Percentiles rank a stretch among this genome's conserved stretches.
Conservation (phyloP, 2,797 vertebrate genomes). For the Sebastes nivosus region DNA sequence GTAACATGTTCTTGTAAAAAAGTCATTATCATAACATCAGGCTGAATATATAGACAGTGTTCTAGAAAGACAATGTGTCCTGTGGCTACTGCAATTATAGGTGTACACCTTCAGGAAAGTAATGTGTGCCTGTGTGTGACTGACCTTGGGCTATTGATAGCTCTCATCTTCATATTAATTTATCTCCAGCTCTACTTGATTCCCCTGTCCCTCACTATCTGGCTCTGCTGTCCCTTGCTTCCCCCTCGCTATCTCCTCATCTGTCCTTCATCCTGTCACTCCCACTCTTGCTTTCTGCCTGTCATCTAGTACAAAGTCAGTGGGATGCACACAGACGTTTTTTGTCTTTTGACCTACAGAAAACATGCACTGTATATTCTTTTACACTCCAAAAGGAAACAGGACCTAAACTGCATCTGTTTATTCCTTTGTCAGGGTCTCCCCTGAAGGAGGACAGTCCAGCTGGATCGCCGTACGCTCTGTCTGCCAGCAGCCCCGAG, state of each 20-base stretch:
- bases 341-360: neutral
- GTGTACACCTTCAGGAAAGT: slow-evolving; percentile 2
- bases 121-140: slow-evolving; percentile 8
- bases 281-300: slow-evolving; percentile 34
- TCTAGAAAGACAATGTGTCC: neutral
- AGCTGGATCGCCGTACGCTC: slow-evolving; percentile 72
- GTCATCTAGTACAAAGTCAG: slow-evolving; percentile 29
- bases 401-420: slow-evolving; percentile 2
- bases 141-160: slow-evolving; percentile 56
- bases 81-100: neutral
- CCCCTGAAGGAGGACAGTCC: slow-evolving; percentile 79
- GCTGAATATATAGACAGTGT: neutral
- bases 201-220: slow-evolving; percentile 40
- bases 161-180: slow-evolving; percentile 60
- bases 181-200: slow-evolving; percentile 40
- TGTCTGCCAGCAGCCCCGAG: slow-evolving; percentile 81
- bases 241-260: slow-evolving; percentile 22
- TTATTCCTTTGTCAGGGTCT: slow-evolving; percentile 65
- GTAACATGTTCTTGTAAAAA: neutral
- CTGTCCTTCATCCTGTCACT: slow-evolving; percentile 62
- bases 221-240: slow-evolving; percentile 5
- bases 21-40: slow-evolving; percentile 6
- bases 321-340: neutral
- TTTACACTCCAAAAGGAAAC: neutral
- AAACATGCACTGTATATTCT: slow-evolving; percentile 2